Evolutionary conservation across 2,888 invertebrate genomes (phyloP).

Genomic region (Lordiphosa andalusiaca): DNA sequence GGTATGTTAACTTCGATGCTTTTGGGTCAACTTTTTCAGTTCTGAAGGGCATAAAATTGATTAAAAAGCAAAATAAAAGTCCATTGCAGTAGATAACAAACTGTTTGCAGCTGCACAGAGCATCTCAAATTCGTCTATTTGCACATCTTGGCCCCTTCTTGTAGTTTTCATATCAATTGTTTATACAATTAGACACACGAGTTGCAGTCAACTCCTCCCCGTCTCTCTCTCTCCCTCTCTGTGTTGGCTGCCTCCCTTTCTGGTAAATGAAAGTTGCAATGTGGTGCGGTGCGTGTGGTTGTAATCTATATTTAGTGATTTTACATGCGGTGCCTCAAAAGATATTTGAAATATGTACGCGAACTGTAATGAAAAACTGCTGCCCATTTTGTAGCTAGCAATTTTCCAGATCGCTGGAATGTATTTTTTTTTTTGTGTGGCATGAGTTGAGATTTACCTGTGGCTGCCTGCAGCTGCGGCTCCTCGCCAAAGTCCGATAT

Average conservation of each 20-base stretch:
- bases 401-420: conserved; percentile 62
- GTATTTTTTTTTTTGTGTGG: no score
- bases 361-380: conserved; percentile 24
- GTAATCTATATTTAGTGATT: conserved; percentile 76
- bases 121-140: background rate
- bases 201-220: conserved; percentile 19
- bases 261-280: conserved; percentile 68
- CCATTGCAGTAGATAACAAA: no score
- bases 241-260: conserved; percentile 9
- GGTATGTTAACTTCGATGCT: no score
- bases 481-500: conserved; percentile 64
- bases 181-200: conserved; percentile 63
- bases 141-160: background rate
- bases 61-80: no score
- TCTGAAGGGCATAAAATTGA: no score
- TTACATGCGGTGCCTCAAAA: conserved; percentile 67
- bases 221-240: background rate
- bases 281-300: conserved; percentile 76
- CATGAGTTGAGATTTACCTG: conserved; percentile 6
- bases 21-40: no score
- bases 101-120: conserved; percentile 1
- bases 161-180: conserved; percentile 63
- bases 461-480: conserved; percentile 45
- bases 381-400: conserved; percentile 57
- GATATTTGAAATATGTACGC: conserved; percentile 62